These are phyloP conservation scores for Agapornis roseicollis DNA, from an alignment of 2,113 vertebrate species.

Conservation along the genomic window DNA sequence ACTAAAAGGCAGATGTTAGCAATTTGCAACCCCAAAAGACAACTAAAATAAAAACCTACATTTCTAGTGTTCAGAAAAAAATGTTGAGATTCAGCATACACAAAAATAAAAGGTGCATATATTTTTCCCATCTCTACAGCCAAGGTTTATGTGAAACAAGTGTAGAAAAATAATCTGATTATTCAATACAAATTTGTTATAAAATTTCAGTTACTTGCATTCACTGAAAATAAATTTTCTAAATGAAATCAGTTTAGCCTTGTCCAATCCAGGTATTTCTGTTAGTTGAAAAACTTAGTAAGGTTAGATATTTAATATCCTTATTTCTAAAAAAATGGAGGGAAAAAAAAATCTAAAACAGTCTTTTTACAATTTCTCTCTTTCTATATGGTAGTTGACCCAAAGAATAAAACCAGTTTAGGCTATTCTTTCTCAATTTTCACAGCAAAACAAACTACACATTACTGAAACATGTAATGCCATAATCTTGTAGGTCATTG, in stretches of 20 bases:
- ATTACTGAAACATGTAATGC: background rate
- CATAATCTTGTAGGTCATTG: background rate
- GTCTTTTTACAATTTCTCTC: background rate
- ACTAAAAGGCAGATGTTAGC: conserved; percentile 79
- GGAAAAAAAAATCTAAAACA: background rate
- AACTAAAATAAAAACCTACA: conserved; percentile 67
- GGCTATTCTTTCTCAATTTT: background rate
- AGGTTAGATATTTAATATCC: background rate
- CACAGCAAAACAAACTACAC: background rate
- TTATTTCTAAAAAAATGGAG: background rate
- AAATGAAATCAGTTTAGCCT: background rate
- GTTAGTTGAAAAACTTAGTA: background rate
- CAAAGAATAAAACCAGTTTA: background rate
- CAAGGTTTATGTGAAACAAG: background rate
- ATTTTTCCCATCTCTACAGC: background rate
- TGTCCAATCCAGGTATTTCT: background rate
- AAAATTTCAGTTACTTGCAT: background rate
- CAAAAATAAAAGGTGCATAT: background rate
- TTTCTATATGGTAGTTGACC: background rate
- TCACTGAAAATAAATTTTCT: background rate
- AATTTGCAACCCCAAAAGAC: conserved; percentile 75
- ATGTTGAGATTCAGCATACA: background rate
- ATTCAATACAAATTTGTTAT: background rate
- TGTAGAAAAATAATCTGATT: background rate
- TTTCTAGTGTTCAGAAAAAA: conserved; percentile 60